Evolutionary conservation across 2,113 vertebrate genomes (phyloP), one percentile per base, ranked within the genome.

Genomic region (Microtus richardsoni): DNA sequence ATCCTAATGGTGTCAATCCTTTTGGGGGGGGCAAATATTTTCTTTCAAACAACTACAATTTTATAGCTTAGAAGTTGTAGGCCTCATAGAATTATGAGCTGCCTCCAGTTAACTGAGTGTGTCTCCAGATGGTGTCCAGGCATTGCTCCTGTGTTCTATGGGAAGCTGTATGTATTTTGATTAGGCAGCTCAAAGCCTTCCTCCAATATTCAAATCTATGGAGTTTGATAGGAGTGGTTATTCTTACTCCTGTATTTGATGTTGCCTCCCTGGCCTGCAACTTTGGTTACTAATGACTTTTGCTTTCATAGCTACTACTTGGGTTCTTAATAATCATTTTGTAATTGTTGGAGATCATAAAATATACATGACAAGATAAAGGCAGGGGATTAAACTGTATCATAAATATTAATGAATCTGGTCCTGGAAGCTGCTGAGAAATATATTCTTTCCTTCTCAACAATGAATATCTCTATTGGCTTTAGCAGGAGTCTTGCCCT

Each of bases 301-400:
- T 64, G 12, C 28, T 54, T 84, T 91, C 10, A 62, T 68, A 70
- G 6, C 4, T 9, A 75, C 22, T 39, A 39, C 5, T 36, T 90
- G 5, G 2, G 62, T 89, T 83, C 88, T 89, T 73, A 47, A 92
- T 52, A 33, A 77, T 13, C 52, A 73, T 41, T 62, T 97, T 30
- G 47, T 70, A 93, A 82, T 95, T 94, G 39, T 90, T 94, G 80
- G 58, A 21, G 60, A 80, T 80, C 93, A 1, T 64, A 88, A 85
- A 95, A 21, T 41, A 33, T 68, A 88, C 0, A 28, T 71, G 33
- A 74, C 3, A 89, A 75, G n/a, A 75, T 47, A 93, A 79, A 91
- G 71, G 11, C 17, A 62, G 7, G 58, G 24, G 49, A 19, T 12
- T 33, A 93, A 97, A 70, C 47, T 73, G 73, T 84, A 85, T 12